Base-by-base conservation (phyloP, 1,140 invertebrate species). In the Agraylea sexmaculata region DNA sequence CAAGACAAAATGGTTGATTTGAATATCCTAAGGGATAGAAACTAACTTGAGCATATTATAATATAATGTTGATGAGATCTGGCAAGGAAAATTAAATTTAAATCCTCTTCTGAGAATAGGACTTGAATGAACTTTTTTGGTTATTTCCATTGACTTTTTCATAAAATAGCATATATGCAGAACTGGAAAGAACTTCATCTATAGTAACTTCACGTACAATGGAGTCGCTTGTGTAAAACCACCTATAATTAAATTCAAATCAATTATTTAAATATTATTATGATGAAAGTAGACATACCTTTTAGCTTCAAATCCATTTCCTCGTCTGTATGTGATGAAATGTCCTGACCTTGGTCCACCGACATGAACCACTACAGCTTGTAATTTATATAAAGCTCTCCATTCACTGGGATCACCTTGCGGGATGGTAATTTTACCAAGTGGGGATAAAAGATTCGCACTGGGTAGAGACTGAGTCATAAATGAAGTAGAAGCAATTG, bases 261-360 rank as follows among this genome's bases (percentile, higher is more conserved):
- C 10, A 6, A 31, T 31, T 8, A 31, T 8, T 8, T 12, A 31
- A n/a, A 7, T 36, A 6, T 21, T 36, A 7, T 23, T 16, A 16
- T 7, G 18, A 23, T 7, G 12, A 7, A 40, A 40, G 12, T 18
- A 19, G 19, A 15, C 45, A 47, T 42, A 71, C 70, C 69, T 59
- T 45, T 69, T 66, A 21, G 62, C 62, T 51, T 72, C 71, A 40
- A 71, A 60, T 17, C 68, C 59, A 50, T 74, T 71, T 42, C 82
- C 83, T 10, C 87, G 70, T 35, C 90, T 68, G 56, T 90, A 93
- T 22, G 88, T 90, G 31, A 92, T 79, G 68, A 93, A 94, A 69
- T 95, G 91, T 19, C 91, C 91, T 32, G 80, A 80, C 55, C 81
- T 74, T 8, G 81, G 81, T 49, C 82, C 79, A 13, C 91, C 90